Evolutionary conservation across 2,113 vertebrate genomes (phyloP), one percentile per base, ranked within the genome.

Genomic region (Amphiprion percula): DNA sequence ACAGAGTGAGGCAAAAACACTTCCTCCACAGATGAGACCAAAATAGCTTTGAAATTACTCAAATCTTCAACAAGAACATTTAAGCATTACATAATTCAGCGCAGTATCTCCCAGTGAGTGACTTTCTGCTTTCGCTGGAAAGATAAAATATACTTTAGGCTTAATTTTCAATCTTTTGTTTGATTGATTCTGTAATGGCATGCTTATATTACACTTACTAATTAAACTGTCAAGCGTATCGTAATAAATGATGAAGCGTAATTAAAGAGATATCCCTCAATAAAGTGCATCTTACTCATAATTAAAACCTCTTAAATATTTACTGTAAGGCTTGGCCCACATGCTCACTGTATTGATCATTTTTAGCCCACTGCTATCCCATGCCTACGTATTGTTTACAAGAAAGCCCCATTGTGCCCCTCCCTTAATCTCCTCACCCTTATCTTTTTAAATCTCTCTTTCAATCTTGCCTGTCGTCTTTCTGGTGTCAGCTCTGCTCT

Each of bases 391-490:
- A 28, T 70, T 84, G 80, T 80, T 86, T 84, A 78, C 66, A 70
- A 58, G 52, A 24, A 44, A 46, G 44, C 3, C 4, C 55, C 47
- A 76, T 71, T 68, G 64, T 41, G 16, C 54, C 66, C 52, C 62
- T 10, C 17, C 59, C 62, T 58, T 70, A 82, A 86, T 88, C 85
- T 82, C 59, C 67, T 74, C 65, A 70, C 67, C 63, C 59, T 76
- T 81, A 78, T 90, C 85, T 73, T 73, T 74, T 61, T 26, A 61
- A 66, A 74, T 88, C 82, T 83, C 70, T 61, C 41, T 39, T 77
- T 61, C 76, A 84, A 72, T 84, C 80, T 78, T 0, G 41, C 72
- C 70, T 5, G 76, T 64, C 72, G 37, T 74, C 62, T 87, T 60
- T 70, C 84, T 77, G 58, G 10, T 49, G 70, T 79, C 62, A 2